A percentile compares a stretch with the other conserved stretches of the same genome.
These are phyloP conservation scores for Lagopus leucura DNA, from an alignment of 2,113 vertebrate genomes.

Conservation along the genomic window DNA sequence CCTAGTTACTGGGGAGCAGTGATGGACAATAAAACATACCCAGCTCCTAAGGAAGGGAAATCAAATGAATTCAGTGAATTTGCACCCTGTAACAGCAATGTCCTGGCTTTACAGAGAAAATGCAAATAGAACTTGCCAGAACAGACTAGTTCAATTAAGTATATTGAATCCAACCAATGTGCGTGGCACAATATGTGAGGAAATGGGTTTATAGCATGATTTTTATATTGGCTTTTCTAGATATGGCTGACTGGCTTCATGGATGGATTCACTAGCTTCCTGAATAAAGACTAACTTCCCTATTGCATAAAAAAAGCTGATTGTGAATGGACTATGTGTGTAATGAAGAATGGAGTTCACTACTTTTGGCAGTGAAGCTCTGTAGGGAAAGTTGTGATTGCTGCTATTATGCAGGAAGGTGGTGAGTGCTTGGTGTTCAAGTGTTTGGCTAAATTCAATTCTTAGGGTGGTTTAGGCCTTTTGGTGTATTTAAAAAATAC, in stretches of 20 bases:
- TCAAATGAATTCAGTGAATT: not conserved
- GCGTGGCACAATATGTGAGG: not conserved
- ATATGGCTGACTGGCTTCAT: not conserved
- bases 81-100: not conserved
- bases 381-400: not conserved
- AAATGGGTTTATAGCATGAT: not conserved
- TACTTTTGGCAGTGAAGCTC: not conserved
- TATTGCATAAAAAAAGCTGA: not conserved
- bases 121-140: not conserved
- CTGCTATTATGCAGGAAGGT: not conserved
- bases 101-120: not conserved
- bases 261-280: not conserved
- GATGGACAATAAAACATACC: not conserved
- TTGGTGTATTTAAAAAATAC: not conserved
- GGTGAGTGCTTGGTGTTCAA: too few relatives aligned
- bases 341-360: not conserved
- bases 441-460: not conserved
- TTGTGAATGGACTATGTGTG: not conserved
- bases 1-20: not conserved
- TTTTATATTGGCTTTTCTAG: not conserved
- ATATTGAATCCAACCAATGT: not conserved
- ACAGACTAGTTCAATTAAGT: not conserved
- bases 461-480: not conserved
- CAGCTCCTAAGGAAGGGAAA: not conserved
- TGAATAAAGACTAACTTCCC: not conserved